These are phyloP conservation scores for Antedon bifida DNA, from an alignment of 35 echinoderm and acorn worm genomes.

Conservation along the genomic window DNA sequence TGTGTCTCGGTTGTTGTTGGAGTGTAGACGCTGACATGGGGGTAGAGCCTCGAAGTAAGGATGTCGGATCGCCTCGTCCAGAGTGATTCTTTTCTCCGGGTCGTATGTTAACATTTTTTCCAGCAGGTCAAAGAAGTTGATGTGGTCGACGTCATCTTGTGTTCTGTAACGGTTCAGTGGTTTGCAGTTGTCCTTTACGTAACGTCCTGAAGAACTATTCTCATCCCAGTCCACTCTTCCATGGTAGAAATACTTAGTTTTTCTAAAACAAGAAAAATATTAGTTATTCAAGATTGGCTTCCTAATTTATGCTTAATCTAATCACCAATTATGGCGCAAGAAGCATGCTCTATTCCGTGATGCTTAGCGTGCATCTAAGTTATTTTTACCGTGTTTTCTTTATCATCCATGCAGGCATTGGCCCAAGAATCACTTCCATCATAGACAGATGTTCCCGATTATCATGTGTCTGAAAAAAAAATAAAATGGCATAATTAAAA, in stretches of 20 bases:
- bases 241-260: conserved; percentile 81
- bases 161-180: conserved; percentile 32
- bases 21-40: conserved; percentile 29
- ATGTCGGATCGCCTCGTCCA: conserved; percentile 46
- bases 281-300: no score
- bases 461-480: conserved; percentile 62
- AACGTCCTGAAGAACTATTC: conserved; percentile 78
- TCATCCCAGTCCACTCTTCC: conserved; percentile 48
- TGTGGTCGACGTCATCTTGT: conserved; percentile 23
- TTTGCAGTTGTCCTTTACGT: conserved; percentile 89
- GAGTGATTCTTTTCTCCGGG: conserved; percentile 34
- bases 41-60: conserved; percentile 61
- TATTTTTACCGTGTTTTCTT: conserved; percentile 64
- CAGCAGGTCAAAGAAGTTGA: conserved; percentile 63
- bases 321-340: no score
- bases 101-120: conserved; percentile 68
- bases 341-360: no score
- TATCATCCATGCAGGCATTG: conserved; percentile 67
- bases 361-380: no score
- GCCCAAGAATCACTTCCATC: conserved; percentile 77
- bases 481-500: background rate
- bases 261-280: conserved; percentile 32
- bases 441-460: conserved; percentile 96
- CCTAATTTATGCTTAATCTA: no score
- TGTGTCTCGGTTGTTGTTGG: conserved; percentile 7